Evolutionary conservation across 2,113 vertebrate species (phyloP).

Genomic region (Perca fluviatilis): DNA sequence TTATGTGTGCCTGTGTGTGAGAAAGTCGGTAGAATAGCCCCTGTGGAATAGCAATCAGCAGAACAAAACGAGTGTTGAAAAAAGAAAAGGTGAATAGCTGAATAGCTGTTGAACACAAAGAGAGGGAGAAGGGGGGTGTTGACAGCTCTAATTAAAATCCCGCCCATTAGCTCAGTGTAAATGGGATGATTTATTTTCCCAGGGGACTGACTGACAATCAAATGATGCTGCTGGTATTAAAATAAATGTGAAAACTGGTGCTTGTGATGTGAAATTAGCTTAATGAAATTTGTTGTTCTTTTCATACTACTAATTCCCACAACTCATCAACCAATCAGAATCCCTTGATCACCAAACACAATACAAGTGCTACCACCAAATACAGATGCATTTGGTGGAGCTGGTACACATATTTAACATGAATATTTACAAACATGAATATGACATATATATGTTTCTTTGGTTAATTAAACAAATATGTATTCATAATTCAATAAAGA

Average conservation of each 20-base stretch:
- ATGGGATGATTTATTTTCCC: conserved; percentile 80
- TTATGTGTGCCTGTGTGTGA: background rate
- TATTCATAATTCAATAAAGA: background rate
- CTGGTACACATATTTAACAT: background rate
- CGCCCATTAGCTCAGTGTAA: conserved; percentile 77
- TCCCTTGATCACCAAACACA: conserved; percentile 21
- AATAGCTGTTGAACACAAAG: conserved; percentile 64
- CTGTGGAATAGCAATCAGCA: conserved; percentile 73
- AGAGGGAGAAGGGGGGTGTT: conserved; percentile 46
- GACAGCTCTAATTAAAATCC: conserved; percentile 80
- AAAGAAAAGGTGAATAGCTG: conserved; percentile 51
- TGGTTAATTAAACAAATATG: background rate
- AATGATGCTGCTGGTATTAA: conserved; percentile 59
- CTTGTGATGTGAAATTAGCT: conserved; percentile 41
- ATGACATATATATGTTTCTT: background rate
- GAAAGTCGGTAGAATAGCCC: conserved; percentile 38
- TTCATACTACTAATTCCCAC: conserved; percentile 30
- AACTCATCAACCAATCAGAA: conserved; percentile 42
- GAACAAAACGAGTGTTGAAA: conserved; percentile 65
- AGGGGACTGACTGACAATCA: conserved; percentile 74
- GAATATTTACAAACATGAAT: background rate
- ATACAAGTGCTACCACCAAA: conserved; percentile 5
- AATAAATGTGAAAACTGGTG: conserved; percentile 55
- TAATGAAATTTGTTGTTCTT: conserved; percentile 46
- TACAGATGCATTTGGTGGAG: background rate